A percentile compares a stretch with the other conserved stretches of the same genome.
phyloP scores from a whole-genome alignment of 1,140 invertebrate species.

The Drosophila santomea region DNA sequence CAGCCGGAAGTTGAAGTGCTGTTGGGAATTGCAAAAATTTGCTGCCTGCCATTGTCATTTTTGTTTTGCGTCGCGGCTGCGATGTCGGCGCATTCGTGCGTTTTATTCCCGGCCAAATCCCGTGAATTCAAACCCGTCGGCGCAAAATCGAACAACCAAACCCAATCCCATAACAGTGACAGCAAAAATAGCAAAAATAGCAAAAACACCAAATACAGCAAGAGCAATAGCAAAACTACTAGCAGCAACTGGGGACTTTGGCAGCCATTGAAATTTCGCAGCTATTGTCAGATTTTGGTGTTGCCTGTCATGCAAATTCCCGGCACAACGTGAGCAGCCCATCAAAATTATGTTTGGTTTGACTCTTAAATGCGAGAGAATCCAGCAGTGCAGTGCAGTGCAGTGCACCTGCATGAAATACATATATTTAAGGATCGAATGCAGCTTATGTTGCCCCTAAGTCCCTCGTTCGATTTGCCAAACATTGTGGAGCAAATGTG shows the following conservation, averaged over 20 bases:
- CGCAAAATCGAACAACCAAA: slow-evolving; percentile 68
- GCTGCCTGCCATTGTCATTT: slow-evolving; percentile 81
- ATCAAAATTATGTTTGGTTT: slow-evolving; percentile 65
- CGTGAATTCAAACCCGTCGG: slow-evolving; percentile 77
- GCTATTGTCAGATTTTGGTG: slow-evolving; percentile 75
- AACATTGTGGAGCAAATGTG: slow-evolving; percentile 70
- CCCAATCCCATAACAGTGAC: slow-evolving; percentile 33
- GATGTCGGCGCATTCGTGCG: slow-evolving; percentile 67
- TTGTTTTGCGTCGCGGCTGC: slow-evolving; percentile 59
- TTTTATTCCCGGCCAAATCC: slow-evolving; percentile 73
- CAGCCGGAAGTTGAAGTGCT: slow-evolving; percentile 77
- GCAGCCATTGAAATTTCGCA: slow-evolving; percentile 61
- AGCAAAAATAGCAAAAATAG: slow-evolving; percentile 30
- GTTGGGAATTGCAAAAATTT: slow-evolving; percentile 81
- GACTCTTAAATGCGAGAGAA: slow-evolving; percentile 42
- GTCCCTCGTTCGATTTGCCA: slow-evolving; percentile 27
- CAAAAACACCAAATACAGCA: slow-evolving; percentile 1
- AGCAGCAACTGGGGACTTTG: slow-evolving; percentile 34
- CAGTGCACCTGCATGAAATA: neutral
- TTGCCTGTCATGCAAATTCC: slow-evolving; percentile 62
- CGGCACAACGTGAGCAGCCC: slow-evolving; percentile 55
- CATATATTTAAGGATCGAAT: slow-evolving; percentile 1
- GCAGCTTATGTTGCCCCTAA: slow-evolving; percentile 20
- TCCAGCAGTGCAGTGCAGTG: too few relatives aligned
- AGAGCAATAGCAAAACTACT: slow-evolving; percentile 11